Evolutionary conservation across 2,888 invertebrate genomes (phyloP).

Genomic region (Willowsia nigromaculata): DNA sequence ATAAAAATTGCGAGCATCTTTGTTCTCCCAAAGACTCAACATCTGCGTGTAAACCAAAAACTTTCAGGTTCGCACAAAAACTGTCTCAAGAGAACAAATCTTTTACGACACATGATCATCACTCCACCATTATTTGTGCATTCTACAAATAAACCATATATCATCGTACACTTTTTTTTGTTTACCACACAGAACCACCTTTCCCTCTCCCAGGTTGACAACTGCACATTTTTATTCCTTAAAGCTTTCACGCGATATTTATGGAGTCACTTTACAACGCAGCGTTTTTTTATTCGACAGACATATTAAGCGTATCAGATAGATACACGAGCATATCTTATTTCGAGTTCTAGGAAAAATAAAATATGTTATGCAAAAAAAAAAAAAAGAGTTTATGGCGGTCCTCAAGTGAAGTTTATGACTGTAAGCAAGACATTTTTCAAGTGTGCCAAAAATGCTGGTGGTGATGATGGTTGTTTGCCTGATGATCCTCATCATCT

Average conservation of each 20-base stretch:
- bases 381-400: conserved; percentile 52
- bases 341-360: background rate
- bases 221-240: conserved; percentile 18
- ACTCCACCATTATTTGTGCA: conserved; percentile 15
- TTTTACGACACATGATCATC: conserved; percentile 12
- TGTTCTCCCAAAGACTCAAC: too few relatives aligned
- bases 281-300: background rate
- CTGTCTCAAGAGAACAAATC: background rate
- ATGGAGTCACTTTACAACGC: conserved; percentile 53
- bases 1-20: background rate
- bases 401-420: conserved; percentile 56
- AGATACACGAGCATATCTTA: background rate
- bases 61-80: too few relatives aligned
- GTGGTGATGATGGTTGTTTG: conserved; percentile 52
- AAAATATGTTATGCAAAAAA: conserved; percentile 28
- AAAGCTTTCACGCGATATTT: conserved; percentile 40
- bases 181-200: background rate
- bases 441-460: conserved; percentile 69
- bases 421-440: conserved; percentile 66
- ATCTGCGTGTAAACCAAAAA: too few relatives aligned
- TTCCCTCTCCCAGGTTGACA: conserved; percentile 1
- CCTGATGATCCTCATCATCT: background rate
- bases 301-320: background rate
- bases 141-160: conserved; percentile 9
- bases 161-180: background rate